Percentiles rank a stretch among this genome's conserved stretches.
Conservation (phyloP, 2,888 invertebrate genomes). For the Lomographa bimaculata region DNA sequence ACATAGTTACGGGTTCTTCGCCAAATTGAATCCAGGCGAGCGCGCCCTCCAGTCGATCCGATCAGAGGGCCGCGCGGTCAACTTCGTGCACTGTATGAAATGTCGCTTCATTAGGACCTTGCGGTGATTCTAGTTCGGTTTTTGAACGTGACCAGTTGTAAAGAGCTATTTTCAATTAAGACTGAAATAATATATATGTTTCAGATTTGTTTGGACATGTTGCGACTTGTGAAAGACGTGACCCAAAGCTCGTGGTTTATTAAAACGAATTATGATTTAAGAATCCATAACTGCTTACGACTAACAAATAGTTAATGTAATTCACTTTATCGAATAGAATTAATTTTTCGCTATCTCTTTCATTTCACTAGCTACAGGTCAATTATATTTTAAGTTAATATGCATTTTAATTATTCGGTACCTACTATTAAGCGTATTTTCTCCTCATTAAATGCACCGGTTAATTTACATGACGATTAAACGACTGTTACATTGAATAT, state of each 20-base stretch:
- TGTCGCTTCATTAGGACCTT: constrained; percentile 12
- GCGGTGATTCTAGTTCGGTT: background rate
- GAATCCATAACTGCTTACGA: no score
- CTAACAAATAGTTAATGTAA: no score
- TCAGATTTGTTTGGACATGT: no score
- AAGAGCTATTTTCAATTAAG: no score
- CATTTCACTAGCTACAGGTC: background rate
- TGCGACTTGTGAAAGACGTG: no score
- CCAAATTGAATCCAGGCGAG: constrained; percentile 69
- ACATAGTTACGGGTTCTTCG: constrained; percentile 67
- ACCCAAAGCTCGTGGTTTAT: no score
- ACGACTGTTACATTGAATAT: no score
- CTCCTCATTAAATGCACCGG: constrained; percentile 14
- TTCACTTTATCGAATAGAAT: no score
- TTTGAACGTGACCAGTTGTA: no score
- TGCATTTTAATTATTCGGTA: constrained; percentile 2
- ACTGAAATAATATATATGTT: no score
- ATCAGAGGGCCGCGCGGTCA: constrained; percentile 34
- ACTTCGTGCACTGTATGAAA: constrained; percentile 34
- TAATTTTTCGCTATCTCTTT: constrained; percentile 3
- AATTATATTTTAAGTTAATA: constrained; percentile 4
- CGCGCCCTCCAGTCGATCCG: constrained; percentile 41
- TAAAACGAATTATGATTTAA: no score
- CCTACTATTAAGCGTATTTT: constrained; percentile 8
- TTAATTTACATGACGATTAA: constrained; percentile 13